Evolutionary conservation across 2,113 vertebrate species (phyloP).

Genomic region (Pelobates fuscus): DNA sequence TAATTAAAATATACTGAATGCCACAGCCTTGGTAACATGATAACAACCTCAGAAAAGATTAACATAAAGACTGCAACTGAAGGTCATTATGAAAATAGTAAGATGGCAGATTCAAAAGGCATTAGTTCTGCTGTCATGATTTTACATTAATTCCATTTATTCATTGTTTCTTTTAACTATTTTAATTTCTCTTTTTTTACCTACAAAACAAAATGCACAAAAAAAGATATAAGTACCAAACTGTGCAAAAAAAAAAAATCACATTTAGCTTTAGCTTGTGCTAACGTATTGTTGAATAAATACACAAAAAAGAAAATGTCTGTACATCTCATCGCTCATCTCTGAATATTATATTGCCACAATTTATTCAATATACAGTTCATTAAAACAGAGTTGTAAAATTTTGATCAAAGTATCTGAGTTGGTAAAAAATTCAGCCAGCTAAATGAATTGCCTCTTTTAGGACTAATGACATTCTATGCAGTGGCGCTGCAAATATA

Average conservation of each 20-base stretch:
- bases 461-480: too few relatives aligned
- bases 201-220: neutral
- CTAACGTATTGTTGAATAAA: neutral
- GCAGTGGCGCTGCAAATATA: too few relatives aligned
- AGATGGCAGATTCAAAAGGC: slow-evolving; percentile 11
- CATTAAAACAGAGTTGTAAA: too few relatives aligned
- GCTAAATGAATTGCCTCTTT: too few relatives aligned
- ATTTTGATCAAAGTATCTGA: too few relatives aligned
- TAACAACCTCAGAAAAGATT: slow-evolving; percentile 27
- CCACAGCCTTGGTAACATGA: slow-evolving; percentile 23
- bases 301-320: too few relatives aligned
- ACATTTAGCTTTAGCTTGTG: neutral
- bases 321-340: too few relatives aligned
- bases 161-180: slow-evolving; percentile 3
- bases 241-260: too few relatives aligned
- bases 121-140: slow-evolving; percentile 34
- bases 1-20: slow-evolving; percentile 33
- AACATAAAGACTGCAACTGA: slow-evolving; percentile 8
- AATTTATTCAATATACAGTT: too few relatives aligned
- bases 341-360: too few relatives aligned
- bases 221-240: too few relatives aligned
- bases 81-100: slow-evolving; percentile 31
- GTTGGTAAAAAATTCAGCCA: too few relatives aligned
- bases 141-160: slow-evolving; percentile 13
- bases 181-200: slow-evolving; percentile 1